Conservation (phyloP, 1,140 invertebrate species). For the Macrosteles quadrilineatus region DNA sequence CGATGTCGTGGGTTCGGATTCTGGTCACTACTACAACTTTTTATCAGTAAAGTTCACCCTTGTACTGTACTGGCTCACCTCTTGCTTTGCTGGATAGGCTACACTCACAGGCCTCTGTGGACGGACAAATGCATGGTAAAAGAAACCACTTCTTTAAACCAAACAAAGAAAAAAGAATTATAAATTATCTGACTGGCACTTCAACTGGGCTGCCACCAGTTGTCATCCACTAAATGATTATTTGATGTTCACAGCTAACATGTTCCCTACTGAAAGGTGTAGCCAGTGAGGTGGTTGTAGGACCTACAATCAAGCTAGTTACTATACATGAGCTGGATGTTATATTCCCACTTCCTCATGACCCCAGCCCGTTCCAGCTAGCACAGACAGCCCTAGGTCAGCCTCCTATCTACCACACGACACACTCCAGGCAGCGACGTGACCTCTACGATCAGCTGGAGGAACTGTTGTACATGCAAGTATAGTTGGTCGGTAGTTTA, state of each 20-base stretch:
- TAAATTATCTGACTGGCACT: too few relatives aligned
- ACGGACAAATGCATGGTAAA: too few relatives aligned
- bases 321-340: conserved; percentile 24
- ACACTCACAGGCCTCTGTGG: too few relatives aligned
- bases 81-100: too few relatives aligned
- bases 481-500: background rate
- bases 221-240: too few relatives aligned
- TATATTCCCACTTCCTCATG: conserved; percentile 6
- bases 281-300: background rate
- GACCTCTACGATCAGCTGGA: conserved; percentile 12
- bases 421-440: background rate
- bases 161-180: too few relatives aligned
- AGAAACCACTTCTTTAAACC: too few relatives aligned
- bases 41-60: too few relatives aligned
- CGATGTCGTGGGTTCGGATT: too few relatives aligned
- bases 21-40: too few relatives aligned
- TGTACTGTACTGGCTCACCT: too few relatives aligned
- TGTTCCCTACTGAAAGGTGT: conserved; percentile 2
- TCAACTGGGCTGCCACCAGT: too few relatives aligned
- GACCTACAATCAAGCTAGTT: background rate
- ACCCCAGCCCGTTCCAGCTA: conserved; percentile 12
- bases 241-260: conserved; percentile 5
- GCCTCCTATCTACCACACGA: background rate
- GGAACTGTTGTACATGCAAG: conserved; percentile 8
- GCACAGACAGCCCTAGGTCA: background rate